Percentiles rank a stretch among this genome's conserved stretches.
Conservation (phyloP, 2,888 invertebrate genomes). For the Sinopyrophorus schimmeli region DNA sequence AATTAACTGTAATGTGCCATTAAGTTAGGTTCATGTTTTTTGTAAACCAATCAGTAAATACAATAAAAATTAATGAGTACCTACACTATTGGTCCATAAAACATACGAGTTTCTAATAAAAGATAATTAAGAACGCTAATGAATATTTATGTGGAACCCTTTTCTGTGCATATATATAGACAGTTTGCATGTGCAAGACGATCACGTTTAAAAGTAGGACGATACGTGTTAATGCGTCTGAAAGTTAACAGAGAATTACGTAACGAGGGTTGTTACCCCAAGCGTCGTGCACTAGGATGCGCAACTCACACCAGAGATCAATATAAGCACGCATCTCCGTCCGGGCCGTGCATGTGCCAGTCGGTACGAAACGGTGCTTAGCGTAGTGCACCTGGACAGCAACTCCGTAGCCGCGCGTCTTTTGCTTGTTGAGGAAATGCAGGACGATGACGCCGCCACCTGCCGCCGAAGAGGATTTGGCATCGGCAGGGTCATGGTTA, state of each 20-base stretch:
- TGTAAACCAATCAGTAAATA: too few relatives aligned
- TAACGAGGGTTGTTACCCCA: slow-evolving; percentile 43
- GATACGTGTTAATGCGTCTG: slow-evolving; percentile 31
- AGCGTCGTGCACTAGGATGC: slow-evolving; percentile 36
- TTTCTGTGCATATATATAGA: too few relatives aligned
- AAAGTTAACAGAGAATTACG: slow-evolving; percentile 40
- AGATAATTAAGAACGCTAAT: too few relatives aligned
- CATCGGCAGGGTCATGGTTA: slow-evolving; percentile 53
- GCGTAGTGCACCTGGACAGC: slow-evolving; percentile 44
- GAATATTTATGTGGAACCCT: too few relatives aligned
- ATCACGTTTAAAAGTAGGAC: slow-evolving; percentile 28
- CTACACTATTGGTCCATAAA: too few relatives aligned
- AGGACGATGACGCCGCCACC: slow-evolving; percentile 52
- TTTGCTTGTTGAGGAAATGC: slow-evolving; percentile 44
- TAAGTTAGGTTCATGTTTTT: too few relatives aligned
- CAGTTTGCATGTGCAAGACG: slow-evolving; percentile 19
- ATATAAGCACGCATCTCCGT: slow-evolving; percentile 49
- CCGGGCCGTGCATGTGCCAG: slow-evolving; percentile 34
- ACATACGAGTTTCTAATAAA: too few relatives aligned
- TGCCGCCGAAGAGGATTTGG: slow-evolving; percentile 50
- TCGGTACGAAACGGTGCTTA: slow-evolving; percentile 41
- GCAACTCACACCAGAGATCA: slow-evolving; percentile 44
- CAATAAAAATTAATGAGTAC: too few relatives aligned
- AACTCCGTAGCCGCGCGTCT: slow-evolving; percentile 45
- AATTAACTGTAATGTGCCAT: too few relatives aligned